A percentile compares a stretch with the other conserved stretches of the same genome.
These are phyloP conservation scores for Mastomys coucha DNA, from an alignment of 2,113 vertebrate species.

Conservation along the genomic window DNA sequence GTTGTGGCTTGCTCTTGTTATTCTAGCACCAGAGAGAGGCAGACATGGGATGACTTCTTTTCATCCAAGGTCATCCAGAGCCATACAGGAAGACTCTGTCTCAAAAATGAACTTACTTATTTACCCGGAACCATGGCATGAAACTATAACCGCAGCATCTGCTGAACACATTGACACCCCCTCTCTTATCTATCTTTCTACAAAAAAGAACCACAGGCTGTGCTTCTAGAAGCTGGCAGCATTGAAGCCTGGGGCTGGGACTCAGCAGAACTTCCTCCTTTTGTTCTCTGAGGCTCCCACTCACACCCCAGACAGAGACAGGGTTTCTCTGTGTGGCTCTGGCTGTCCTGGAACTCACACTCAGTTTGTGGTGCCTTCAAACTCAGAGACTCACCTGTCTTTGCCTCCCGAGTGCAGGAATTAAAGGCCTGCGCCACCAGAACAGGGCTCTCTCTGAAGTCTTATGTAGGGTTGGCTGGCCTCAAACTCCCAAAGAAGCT, in stretches of 20 bases:
- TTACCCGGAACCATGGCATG: neutral
- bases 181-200: neutral
- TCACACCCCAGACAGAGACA: neutral
- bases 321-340: neutral
- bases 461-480: neutral
- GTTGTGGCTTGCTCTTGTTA: neutral
- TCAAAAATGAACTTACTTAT: neutral
- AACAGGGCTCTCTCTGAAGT: neutral
- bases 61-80: neutral
- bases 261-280: neutral
- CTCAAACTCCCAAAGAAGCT: neutral
- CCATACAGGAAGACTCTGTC: neutral
- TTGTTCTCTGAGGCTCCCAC: neutral
- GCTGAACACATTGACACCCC: neutral
- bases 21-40: neutral
- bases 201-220: neutral
- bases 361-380: neutral
- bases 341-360: neutral
- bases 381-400: neutral
- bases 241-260: neutral
- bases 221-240: neutral
- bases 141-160: neutral
- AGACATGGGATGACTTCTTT: neutral
- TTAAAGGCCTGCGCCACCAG: neutral
- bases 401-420: neutral